Conservation (phyloP, 92 coral and sea anemone species). For the Heteractis magnifica region DNA sequence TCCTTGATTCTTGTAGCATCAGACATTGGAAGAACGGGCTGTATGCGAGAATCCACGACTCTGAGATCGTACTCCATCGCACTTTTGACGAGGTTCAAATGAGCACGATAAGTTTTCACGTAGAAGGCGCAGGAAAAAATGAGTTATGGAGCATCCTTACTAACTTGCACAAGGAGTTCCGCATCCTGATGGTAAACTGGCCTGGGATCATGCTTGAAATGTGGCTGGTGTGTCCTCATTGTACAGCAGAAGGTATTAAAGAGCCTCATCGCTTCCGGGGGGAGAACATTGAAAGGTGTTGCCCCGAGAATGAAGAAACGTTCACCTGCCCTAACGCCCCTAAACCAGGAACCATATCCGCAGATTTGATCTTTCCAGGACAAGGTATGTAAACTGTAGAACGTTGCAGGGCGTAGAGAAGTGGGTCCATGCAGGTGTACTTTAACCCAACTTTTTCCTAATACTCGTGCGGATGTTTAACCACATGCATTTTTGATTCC, state of each 20-base stretch:
- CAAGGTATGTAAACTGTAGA: constrained; percentile 1
- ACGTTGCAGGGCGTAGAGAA: too few relatives aligned
- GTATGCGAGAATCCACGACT: constrained; percentile 33
- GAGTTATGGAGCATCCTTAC: constrained; percentile 53
- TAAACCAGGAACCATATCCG: background rate
- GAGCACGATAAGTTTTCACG: constrained; percentile 29
- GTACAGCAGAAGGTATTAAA: constrained; percentile 25
- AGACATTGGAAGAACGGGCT: constrained; percentile 62
- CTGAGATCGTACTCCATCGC: constrained; percentile 39
- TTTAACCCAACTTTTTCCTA: too few relatives aligned
- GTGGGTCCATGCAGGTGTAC: too few relatives aligned
- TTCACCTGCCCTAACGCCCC: constrained; percentile 47
- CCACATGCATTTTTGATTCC: too few relatives aligned
- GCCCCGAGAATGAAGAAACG: constrained; percentile 27
- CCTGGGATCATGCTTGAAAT: constrained; percentile 54
- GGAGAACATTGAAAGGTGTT: constrained; percentile 22
- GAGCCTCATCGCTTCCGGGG: constrained; percentile 51
- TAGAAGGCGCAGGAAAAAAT: constrained; percentile 36
- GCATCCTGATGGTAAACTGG: constrained; percentile 47
- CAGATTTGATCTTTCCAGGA: constrained; percentile 20
- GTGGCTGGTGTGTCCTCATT: constrained; percentile 70
- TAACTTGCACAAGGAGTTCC: constrained; percentile 33
- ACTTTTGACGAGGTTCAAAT: background rate
- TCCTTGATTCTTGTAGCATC: constrained; percentile 46
- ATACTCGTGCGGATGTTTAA: too few relatives aligned